A percentile compares a stretch with the other conserved stretches of the same genome.
Evolutionary conservation across 2,888 invertebrate species (phyloP).

Genomic region (Scotopteryx bipunctaria): DNA sequence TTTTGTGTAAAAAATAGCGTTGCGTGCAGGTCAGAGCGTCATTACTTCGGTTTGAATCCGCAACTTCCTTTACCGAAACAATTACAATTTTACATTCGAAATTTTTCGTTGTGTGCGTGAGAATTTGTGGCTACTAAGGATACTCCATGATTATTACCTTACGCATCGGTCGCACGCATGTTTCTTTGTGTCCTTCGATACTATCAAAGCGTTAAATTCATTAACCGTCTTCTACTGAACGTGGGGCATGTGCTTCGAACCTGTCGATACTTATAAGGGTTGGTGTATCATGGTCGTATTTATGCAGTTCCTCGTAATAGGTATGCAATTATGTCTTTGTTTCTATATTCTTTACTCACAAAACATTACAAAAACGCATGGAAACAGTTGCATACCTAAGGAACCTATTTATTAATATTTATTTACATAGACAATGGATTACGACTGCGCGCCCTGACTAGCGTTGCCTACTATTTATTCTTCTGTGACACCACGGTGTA

Average conservation of each 20-base stretch:
- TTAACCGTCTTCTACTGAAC: slow-evolving; percentile 29
- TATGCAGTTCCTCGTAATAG: slow-evolving; percentile 28
- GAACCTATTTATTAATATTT: slow-evolving; percentile 62
- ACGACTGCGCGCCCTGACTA: slow-evolving; percentile 40
- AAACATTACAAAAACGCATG: slow-evolving; percentile 50
- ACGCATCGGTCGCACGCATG: slow-evolving; percentile 58
- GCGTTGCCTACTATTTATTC: slow-evolving; percentile 1
- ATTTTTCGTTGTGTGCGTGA: slow-evolving; percentile 58
- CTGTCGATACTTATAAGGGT: slow-evolving; percentile 6
- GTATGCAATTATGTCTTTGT: slow-evolving; percentile 29
- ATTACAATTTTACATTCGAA: slow-evolving; percentile 58
- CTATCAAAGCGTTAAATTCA: slow-evolving; percentile 44
- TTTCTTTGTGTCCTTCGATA: slow-evolving; percentile 58
- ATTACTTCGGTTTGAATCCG: slow-evolving; percentile 65
- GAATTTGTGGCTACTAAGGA: slow-evolving; percentile 47
- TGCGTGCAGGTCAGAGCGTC: slow-evolving; percentile 61
- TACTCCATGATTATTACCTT: slow-evolving; percentile 38
- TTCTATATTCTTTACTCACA: slow-evolving; percentile 13
- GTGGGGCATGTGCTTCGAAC: slow-evolving; percentile 1
- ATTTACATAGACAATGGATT: slow-evolving; percentile 77
- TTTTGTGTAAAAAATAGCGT: slow-evolving; percentile 41
- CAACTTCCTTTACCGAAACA: slow-evolving; percentile 71
- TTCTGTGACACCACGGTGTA: neutral
- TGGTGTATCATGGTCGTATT: slow-evolving; percentile 22
- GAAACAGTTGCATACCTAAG: slow-evolving; percentile 57